Percentiles rank a stretch among this genome's conserved stretches.
phyloP scores from a whole-genome alignment of 2,888 invertebrate species.

The Prosopocoilus inquinatus region DNA sequence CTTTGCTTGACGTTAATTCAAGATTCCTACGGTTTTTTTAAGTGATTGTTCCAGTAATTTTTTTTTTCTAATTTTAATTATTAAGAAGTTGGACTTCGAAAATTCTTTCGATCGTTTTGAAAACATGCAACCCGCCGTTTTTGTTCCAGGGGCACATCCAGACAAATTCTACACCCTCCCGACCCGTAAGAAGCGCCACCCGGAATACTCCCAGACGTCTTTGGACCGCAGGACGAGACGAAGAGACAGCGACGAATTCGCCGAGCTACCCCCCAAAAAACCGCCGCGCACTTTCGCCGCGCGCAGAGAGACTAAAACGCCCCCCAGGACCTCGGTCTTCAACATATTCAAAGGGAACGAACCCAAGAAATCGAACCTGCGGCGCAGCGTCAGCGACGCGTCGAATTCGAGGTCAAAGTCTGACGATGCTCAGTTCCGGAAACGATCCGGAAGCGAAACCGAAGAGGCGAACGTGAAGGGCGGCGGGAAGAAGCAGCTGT shows the following conservation, averaged over 20 bases:
- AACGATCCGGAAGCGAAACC: slow-evolving; percentile 61
- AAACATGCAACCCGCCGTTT: not conserved
- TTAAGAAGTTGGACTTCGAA: too few species aligned
- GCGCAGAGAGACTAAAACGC: slow-evolving; percentile 60
- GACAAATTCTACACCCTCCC: slow-evolving; percentile 69
- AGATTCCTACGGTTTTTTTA: too few species aligned
- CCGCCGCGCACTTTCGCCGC: slow-evolving; percentile 52
- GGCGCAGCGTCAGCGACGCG: slow-evolving; percentile 53
- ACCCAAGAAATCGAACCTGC: slow-evolving; percentile 53
- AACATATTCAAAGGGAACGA: slow-evolving; percentile 63
- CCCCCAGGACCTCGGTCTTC: slow-evolving; percentile 62
- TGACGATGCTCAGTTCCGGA: slow-evolving; percentile 50
- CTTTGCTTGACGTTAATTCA: too few species aligned
- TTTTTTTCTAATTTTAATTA: too few species aligned
- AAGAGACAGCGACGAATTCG: slow-evolving; percentile 59
- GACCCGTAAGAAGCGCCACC: slow-evolving; percentile 54
- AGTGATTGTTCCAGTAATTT: too few species aligned
- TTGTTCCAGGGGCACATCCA: slow-evolving; percentile 46
- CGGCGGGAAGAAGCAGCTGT: slow-evolving; percentile 63
- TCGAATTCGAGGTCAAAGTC: slow-evolving; percentile 60
- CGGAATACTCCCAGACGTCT: slow-evolving; percentile 37
- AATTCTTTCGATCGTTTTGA: too few species aligned
- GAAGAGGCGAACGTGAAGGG: slow-evolving; percentile 52
- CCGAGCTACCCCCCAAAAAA: slow-evolving; percentile 40
- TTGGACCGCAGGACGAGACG: slow-evolving; percentile 36